These are phyloP conservation scores for Chaetodon auriga DNA, from an alignment of 2,113 vertebrate genomes.

Conservation along the genomic window DNA sequence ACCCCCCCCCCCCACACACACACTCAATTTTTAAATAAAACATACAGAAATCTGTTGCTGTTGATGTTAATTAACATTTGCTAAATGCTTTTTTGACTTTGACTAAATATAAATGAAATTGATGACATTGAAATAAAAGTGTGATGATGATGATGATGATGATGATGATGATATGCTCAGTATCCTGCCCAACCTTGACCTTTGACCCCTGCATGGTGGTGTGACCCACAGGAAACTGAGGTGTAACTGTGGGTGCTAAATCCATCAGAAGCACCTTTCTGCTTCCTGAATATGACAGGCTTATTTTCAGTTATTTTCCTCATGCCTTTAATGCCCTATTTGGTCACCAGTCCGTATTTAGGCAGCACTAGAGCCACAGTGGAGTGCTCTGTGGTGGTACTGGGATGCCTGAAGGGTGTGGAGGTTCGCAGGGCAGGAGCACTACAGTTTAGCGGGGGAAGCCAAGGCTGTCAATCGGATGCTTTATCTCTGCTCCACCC, in stretches of 20 bases:
- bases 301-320: neutral
- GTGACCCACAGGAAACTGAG: neutral
- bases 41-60: neutral
- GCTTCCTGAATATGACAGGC: neutral
- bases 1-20: no score
- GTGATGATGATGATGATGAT: neutral
- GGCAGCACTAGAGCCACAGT: conserved; percentile 27
- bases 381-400: conserved; percentile 62
- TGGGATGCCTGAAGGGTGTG: conserved; percentile 24
- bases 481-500: conserved; percentile 73
- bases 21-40: neutral
- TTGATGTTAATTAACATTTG: neutral
- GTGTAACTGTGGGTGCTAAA: neutral
- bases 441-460: conserved; percentile 19
- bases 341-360: conserved; percentile 53
- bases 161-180: no score
- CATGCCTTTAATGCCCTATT: conserved; percentile 39
- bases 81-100: no score
- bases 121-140: neutral
- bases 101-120: neutral
- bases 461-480: conserved; percentile 71
- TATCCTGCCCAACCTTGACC: conserved; percentile 8
- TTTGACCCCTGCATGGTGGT: neutral
- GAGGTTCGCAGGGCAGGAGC: conserved; percentile 30
- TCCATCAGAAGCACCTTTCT: neutral